Conservation (phyloP, 2,888 invertebrate genomes). For the Halictus ligatus region DNA sequence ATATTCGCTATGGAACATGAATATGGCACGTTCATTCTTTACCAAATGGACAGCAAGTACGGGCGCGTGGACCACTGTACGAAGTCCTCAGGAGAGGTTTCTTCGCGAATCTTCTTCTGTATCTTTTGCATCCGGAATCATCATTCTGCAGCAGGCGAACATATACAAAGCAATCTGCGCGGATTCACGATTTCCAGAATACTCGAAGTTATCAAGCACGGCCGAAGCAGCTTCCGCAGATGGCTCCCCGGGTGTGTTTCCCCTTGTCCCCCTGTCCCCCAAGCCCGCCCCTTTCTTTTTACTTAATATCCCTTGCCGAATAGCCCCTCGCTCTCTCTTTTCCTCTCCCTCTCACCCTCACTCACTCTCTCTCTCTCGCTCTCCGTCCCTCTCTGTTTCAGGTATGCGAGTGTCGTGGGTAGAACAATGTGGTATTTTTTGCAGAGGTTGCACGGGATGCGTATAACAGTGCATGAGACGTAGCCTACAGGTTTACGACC, state of each 20-base stretch:
- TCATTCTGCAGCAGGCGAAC: constrained; percentile 45
- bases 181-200: constrained; percentile 53
- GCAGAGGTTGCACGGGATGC: constrained; percentile 68
- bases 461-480: constrained; percentile 75
- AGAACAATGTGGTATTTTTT: constrained; percentile 71
- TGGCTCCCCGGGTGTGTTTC: constrained; percentile 24
- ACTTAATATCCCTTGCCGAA: constrained; percentile 53
- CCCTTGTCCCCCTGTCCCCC: not conserved
- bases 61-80: not conserved
- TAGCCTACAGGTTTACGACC: constrained; percentile 78
- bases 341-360: not conserved
- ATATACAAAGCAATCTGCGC: constrained; percentile 47
- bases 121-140: constrained; percentile 40
- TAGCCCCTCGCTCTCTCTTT: constrained; percentile 18
- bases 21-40: no score
- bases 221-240: constrained; percentile 40
- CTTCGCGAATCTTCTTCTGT: not conserved
- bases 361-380: no score
- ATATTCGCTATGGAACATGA: no score
- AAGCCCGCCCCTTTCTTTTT: constrained; percentile 10
- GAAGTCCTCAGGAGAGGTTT: not conserved
- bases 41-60: no score
- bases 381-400: constrained; percentile 30
- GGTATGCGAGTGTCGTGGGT: constrained; percentile 67
- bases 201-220: constrained; percentile 53